Conservation (phyloP, 2,113 vertebrate species). For the Prunella himalayana region DNA sequence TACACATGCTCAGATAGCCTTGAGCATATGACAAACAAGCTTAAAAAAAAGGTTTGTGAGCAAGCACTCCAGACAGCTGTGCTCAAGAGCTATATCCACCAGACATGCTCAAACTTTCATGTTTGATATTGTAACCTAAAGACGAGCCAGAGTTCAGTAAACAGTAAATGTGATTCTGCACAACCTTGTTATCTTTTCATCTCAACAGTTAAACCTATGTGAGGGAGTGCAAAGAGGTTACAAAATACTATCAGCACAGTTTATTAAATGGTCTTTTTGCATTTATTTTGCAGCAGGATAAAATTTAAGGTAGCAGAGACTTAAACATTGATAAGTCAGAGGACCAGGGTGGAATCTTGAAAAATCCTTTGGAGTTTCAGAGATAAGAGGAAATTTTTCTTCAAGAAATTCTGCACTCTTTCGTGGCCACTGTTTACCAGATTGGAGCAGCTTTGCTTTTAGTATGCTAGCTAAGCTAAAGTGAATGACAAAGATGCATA, state of each 20-base stretch:
- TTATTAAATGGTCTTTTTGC: background rate
- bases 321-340: background rate
- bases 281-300: background rate
- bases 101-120: background rate
- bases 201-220: background rate
- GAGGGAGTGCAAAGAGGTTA: background rate
- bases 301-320: background rate
- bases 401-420: background rate
- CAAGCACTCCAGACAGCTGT: background rate
- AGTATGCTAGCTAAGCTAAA: background rate
- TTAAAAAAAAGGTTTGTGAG: background rate
- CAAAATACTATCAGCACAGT: background rate
- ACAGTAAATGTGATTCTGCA: background rate
- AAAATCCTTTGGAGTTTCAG: background rate
- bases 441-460: background rate
- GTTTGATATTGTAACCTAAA: background rate
- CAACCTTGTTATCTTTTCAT: conserved; percentile 22
- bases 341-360: background rate
- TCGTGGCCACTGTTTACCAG: background rate
- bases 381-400: background rate
- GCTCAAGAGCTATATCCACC: background rate
- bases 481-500: background rate
- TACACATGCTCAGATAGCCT: background rate
- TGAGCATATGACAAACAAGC: background rate
- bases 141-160: background rate